Evolutionary conservation across 2,888 invertebrate genomes (phyloP).

Genomic region (Nasonovia ribisnigri): DNA sequence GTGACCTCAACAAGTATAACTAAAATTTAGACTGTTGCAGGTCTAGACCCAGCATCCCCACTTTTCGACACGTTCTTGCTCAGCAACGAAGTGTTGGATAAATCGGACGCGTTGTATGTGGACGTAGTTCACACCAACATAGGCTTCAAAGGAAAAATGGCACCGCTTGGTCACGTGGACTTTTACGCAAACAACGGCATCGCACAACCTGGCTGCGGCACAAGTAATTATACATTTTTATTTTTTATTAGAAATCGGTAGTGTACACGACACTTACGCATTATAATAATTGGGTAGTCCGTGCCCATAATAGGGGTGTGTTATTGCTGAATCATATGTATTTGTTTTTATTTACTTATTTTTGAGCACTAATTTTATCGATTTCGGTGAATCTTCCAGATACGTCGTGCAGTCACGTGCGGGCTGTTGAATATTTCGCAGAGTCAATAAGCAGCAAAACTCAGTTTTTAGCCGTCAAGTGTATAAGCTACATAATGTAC

Average conservation of each 20-base stretch:
- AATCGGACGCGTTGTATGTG: slow-evolving; percentile 69
- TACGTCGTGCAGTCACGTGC: slow-evolving; percentile 75
- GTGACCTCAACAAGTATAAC: no score
- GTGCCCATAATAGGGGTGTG: not conserved
- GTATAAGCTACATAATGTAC: slow-evolving; percentile 73
- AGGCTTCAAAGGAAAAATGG: slow-evolving; percentile 68
- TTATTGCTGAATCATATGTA: not conserved
- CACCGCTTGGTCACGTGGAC: slow-evolving; percentile 68
- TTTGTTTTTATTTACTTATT: not conserved
- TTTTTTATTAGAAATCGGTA: not conserved
- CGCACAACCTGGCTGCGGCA: slow-evolving; percentile 75
- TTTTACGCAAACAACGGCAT: slow-evolving; percentile 70
- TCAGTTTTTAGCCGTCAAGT: slow-evolving; percentile 75
- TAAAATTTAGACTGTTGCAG: no score
- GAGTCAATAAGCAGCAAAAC: slow-evolving; percentile 73
- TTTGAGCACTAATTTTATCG: not conserved
- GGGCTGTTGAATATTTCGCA: slow-evolving; percentile 75
- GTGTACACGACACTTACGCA: not conserved
- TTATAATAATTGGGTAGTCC: not conserved
- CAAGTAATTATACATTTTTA: slow-evolving; percentile 63
- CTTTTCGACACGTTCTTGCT: slow-evolving; percentile 67
- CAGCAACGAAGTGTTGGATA: slow-evolving; percentile 67
- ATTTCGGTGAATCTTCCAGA: slow-evolving; percentile 69
- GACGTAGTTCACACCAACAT: slow-evolving; percentile 69
- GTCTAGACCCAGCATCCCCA: slow-evolving; percentile 69